phyloP scores from a whole-genome alignment of 2,888 invertebrate species.

The Campoplex nolae region DNA sequence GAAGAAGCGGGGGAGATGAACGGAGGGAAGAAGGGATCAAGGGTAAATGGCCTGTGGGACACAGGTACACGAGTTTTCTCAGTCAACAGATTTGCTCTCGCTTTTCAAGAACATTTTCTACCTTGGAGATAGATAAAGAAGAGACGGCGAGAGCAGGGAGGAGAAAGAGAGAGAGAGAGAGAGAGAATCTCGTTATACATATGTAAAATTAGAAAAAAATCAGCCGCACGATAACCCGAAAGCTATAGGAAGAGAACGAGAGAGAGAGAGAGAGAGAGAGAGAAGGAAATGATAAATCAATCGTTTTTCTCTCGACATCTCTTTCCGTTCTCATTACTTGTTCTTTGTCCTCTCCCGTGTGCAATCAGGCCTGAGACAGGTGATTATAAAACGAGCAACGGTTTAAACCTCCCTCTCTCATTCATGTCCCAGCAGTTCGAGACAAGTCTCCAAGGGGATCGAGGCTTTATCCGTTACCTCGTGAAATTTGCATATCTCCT shows the following conservation, averaged over 20 bases:
- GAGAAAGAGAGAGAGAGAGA: background rate
- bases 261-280: background rate
- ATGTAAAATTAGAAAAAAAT: conserved; percentile 15
- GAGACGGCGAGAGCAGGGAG: too few species aligned
- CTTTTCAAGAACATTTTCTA: background rate
- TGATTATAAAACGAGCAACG: conserved; percentile 60
- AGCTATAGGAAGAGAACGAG: background rate
- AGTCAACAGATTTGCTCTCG: conserved; percentile 36
- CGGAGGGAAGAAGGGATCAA: conserved; percentile 16
- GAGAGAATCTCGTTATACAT: background rate
- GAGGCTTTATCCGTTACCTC: conserved; percentile 56
- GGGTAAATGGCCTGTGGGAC: conserved; percentile 20
- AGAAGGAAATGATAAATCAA: conserved; percentile 46
- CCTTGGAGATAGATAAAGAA: background rate
- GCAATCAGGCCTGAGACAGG: conserved; percentile 65
- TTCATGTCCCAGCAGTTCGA: conserved; percentile 2
- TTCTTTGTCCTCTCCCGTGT: conserved; percentile 33
- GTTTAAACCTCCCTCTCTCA: background rate
- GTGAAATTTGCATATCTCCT: conserved; percentile 60
- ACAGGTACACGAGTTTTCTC: conserved; percentile 58
- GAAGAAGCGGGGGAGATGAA: background rate
- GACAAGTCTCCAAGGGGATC: conserved; percentile 45
- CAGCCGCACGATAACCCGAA: background rate
- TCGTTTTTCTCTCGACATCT: conserved; percentile 33
- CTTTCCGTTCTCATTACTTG: background rate